phyloP scores from a whole-genome alignment of 2,888 invertebrate species.

The Flexamia atlantica region DNA sequence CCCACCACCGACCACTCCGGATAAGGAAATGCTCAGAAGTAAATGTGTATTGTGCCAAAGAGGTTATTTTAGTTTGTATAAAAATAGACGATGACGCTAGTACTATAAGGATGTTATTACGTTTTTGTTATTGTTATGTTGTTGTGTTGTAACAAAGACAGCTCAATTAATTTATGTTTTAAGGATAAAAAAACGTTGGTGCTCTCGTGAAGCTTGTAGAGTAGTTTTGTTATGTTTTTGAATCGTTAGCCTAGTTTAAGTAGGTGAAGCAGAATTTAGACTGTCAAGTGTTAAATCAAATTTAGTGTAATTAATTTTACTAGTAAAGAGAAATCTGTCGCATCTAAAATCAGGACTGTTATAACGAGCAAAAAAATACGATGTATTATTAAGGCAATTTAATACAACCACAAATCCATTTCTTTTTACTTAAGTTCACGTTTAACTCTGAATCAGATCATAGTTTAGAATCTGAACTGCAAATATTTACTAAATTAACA shows the following conservation, averaged over 20 bases:
- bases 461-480: no score
- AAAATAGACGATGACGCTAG: slow-evolving; percentile 51
- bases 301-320: slow-evolving; percentile 17
- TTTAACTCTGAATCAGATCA: no score
- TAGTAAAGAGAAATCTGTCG: no score
- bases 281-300: slow-evolving; percentile 38
- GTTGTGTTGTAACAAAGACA: slow-evolving; percentile 58
- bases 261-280: slow-evolving; percentile 39
- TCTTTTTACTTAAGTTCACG: no score
- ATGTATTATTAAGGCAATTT: no score
- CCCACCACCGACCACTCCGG: slow-evolving; percentile 69
- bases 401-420: no score
- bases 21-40: slow-evolving; percentile 68
- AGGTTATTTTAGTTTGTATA: slow-evolving; percentile 67
- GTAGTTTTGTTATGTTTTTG: slow-evolving; percentile 42
- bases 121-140: slow-evolving; percentile 62
- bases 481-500: no score
- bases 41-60: slow-evolving; percentile 70
- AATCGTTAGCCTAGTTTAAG: slow-evolving; percentile 38
- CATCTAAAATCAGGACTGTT: no score
- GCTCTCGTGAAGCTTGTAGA: slow-evolving; percentile 53
- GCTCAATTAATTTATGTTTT: slow-evolving; percentile 62
- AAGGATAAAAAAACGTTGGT: slow-evolving; percentile 24
- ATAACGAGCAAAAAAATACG: no score
- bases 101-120: slow-evolving; percentile 55